Evolutionary conservation across 2,888 invertebrate species (phyloP).

Genomic region (Leptogaster cylindrica): DNA sequence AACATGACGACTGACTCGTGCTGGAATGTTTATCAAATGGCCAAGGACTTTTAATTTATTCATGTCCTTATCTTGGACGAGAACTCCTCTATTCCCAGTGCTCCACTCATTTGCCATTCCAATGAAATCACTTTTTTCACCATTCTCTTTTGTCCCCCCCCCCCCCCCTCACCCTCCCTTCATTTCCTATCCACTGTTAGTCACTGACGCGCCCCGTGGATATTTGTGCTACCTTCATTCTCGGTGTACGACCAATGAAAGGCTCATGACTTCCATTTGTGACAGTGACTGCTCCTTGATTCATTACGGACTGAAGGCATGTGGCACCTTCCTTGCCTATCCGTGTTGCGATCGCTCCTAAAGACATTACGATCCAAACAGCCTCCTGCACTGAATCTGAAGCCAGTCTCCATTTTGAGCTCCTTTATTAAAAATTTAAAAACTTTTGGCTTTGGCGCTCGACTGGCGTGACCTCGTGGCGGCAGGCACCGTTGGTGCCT

Average conservation of each 20-base stretch:
- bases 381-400: conserved; percentile 13
- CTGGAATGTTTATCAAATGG: conserved; percentile 35
- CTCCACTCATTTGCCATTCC: conserved; percentile 24
- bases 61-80: conserved; percentile 37
- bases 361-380: conserved; percentile 36
- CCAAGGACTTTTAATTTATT: conserved; percentile 42
- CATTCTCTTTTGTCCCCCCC: no score
- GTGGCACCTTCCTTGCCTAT: conserved; percentile 30
- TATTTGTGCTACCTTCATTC: conserved; percentile 27
- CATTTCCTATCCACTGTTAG: conserved; percentile 1
- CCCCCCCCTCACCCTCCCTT: not conserved
- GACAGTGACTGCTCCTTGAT: conserved; percentile 12
- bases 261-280: conserved; percentile 20
- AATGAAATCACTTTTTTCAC: conserved; percentile 36
- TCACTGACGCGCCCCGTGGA: not conserved
- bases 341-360: conserved; percentile 36
- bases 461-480: conserved; percentile 32
- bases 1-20: conserved; percentile 35
- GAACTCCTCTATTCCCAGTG: conserved; percentile 19
- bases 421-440: conserved; percentile 40
- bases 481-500: no score
- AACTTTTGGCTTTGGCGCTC: conserved; percentile 25
- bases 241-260: not conserved
- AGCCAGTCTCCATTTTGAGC: conserved; percentile 24
- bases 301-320: conserved; percentile 22